phyloP scores from a whole-genome alignment of 2,113 vertebrate genomes.

The Silurus meridionalis region DNA sequence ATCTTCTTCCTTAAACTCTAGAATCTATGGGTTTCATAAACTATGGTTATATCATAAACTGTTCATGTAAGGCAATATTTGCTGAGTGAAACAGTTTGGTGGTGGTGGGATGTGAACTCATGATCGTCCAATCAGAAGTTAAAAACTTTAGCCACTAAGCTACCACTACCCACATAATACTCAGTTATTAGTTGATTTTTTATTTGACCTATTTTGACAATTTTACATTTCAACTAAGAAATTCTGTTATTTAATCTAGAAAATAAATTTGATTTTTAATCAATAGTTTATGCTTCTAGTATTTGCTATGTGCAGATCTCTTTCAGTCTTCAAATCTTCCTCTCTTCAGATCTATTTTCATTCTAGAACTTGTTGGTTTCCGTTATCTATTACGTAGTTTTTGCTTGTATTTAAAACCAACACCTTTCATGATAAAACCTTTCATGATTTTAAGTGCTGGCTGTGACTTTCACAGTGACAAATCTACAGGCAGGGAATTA shows the following conservation, averaged over 20 bases:
- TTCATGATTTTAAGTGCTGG: not conserved
- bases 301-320: not conserved
- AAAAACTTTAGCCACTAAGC: too few relatives aligned
- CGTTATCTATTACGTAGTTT: not conserved
- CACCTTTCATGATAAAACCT: too few relatives aligned
- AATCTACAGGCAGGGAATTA: not conserved
- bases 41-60: not conserved
- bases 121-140: too few relatives aligned
- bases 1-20: not conserved
- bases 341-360: not conserved
- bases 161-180: too few relatives aligned
- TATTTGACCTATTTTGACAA: not conserved
- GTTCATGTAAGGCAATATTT: not conserved
- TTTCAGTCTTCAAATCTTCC: not conserved
- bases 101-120: too few relatives aligned
- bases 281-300: not conserved
- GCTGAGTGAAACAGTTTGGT: not conserved
- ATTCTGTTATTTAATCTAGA: not conserved
- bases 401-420: not conserved
- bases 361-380: not conserved
- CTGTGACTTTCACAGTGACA: not conserved
- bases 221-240: not conserved
- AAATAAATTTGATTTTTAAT: not conserved
- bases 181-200: too few relatives aligned
- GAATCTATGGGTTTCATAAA: not conserved